Percentiles rank a stretch among this genome's conserved stretches.
Conservation (phyloP, 2,113 vertebrate genomes). For the Pollachius pollachius region DNA sequence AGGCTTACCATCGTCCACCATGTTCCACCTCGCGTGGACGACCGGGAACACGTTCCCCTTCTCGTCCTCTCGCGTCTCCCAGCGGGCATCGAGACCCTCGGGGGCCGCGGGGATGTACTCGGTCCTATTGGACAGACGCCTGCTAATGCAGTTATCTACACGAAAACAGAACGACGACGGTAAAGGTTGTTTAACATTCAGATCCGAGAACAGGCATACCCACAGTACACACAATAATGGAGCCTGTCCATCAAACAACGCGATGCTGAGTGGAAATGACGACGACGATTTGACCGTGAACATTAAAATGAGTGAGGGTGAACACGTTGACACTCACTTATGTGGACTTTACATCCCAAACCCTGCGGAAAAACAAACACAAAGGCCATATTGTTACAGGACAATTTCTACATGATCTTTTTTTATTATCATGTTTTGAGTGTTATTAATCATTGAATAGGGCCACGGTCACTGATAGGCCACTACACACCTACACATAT, state of each 20-base stretch:
- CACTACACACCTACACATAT: no score
- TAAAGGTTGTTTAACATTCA: no score
- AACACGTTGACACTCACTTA: constrained; percentile 49
- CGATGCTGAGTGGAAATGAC: no score
- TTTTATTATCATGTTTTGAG: not conserved
- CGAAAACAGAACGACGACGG: not conserved
- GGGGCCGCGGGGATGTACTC: constrained; percentile 60
- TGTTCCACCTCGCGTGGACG: constrained; percentile 58
- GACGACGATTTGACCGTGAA: no score
- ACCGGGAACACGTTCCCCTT: constrained; percentile 55
- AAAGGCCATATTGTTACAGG: not conserved
- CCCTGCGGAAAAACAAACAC: constrained; percentile 34
- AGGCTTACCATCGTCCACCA: constrained; percentile 64
- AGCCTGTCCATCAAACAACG: no score
- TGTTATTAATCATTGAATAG: no score
- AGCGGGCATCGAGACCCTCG: constrained; percentile 29
- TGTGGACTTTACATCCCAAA: constrained; percentile 32
- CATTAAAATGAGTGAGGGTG: no score
- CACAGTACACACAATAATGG: no score
- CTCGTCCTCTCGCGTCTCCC: constrained; percentile 34
- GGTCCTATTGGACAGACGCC: not conserved
- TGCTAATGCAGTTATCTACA: constrained; percentile 65
- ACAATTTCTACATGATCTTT: not conserved
- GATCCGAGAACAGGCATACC: not conserved
- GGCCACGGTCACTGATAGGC: no score